Base-by-base conservation (phyloP, 2,888 invertebrate genomes). In the Chymomyza amoena region DNA sequence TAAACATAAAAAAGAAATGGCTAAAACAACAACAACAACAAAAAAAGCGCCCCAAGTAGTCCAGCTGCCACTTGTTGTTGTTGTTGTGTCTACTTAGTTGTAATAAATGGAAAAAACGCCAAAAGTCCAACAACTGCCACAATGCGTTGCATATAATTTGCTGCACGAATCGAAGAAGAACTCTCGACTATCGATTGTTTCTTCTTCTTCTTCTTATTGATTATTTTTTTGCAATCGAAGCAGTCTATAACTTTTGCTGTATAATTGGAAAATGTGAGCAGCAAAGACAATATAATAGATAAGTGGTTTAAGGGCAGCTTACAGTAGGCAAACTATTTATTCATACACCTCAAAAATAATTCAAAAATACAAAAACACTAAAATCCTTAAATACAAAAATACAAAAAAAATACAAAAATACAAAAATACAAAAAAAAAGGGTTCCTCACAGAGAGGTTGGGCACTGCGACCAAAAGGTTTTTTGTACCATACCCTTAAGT, bases 61-160 rank as follows among this genome's bases (percentile, higher is more conserved):
- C 28, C 28, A 54, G 20, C 39, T 54, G 54, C 54, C 54, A 18
- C 54, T 59, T 76, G 80, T 82, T 85, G 79, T 82, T 85, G 79
- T 79, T 81, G 79, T 76, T 84, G 66, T 73, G 74, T 82, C 84
- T 81, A 79, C 86, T 81, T 86, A 76, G 86, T 75, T 84, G 86
- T 82, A 78, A 81, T 83, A 82, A 82, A 82, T 82, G 81, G 81
- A 82, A 81, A 85, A 70, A 61, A 64, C 50, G 61, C 50, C 51
- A 54, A 54, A 45, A 66, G 61, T 66, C 73, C 76, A 68, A 70
- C 78, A 75, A 75, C 60, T 66, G 65, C 64, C 68, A 80, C 76
- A 75, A 79, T 73, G 66, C 78, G 76, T 68, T 81, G 81, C 81
- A 84, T 84, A 87, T 82, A 87, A 82, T 80, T 80, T 82, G 28